phyloP scores from a whole-genome alignment of 2,113 vertebrate species.

The Vireo altiloquus region DNA sequence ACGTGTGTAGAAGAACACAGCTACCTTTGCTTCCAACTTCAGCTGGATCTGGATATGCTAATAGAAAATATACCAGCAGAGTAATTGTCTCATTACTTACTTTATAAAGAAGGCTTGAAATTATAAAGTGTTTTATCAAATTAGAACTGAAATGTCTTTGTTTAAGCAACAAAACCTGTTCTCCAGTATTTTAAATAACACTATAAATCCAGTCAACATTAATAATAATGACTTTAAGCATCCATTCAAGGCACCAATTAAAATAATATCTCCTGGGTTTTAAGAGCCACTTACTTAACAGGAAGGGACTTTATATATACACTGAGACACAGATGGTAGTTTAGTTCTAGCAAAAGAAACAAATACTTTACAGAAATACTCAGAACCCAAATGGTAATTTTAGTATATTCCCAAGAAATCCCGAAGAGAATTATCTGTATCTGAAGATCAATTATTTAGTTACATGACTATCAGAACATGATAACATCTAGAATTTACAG shows the following conservation, averaged over 20 bases:
- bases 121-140: conserved; percentile 38
- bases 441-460: conserved; percentile 33
- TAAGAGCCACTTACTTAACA: conserved; percentile 30
- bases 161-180: conserved; percentile 45
- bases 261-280: conserved; percentile 39
- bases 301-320: conserved; percentile 24
- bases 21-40: neutral
- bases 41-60: neutral
- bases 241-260: conserved; percentile 52
- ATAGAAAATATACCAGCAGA: neutral
- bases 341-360: conserved; percentile 26
- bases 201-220: conserved; percentile 18
- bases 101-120: neutral
- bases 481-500: neutral
- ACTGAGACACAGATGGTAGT: conserved; percentile 28
- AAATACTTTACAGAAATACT: conserved; percentile 46
- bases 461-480: neutral
- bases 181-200: conserved; percentile 8
- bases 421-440: neutral
- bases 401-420: neutral
- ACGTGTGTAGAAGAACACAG: neutral
- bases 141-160: conserved; percentile 55
- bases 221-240: conserved; percentile 59
- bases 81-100: conserved; percentile 6
- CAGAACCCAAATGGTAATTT: neutral